Evolutionary conservation across 2,888 invertebrate species (phyloP).

Genomic region (Sesamia inferens): DNA sequence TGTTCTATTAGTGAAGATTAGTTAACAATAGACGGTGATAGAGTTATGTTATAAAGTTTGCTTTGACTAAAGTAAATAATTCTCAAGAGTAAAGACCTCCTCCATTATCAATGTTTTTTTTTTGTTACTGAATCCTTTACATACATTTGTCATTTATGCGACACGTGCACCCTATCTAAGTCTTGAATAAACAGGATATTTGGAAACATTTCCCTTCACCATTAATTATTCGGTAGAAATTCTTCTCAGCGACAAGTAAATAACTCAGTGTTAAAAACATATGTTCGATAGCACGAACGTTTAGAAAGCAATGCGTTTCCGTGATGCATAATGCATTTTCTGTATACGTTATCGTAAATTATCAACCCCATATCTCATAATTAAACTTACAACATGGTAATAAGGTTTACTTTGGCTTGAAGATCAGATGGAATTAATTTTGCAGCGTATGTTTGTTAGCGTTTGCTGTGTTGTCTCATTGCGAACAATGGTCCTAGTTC

Average conservation of each 20-base stretch:
- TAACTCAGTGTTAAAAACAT: constrained; percentile 66
- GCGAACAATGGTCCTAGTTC: constrained; percentile 68
- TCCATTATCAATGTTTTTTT: background rate
- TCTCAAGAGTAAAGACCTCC: background rate
- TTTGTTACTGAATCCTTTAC: constrained; percentile 12
- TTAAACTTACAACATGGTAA: constrained; percentile 37
- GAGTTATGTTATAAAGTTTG: background rate
- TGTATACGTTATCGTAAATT: constrained; percentile 63
- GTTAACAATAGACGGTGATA: constrained; percentile 1
- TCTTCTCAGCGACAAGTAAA: constrained; percentile 49
- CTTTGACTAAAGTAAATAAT: background rate
- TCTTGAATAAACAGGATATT: constrained; percentile 45
- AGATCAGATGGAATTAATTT: constrained; percentile 50
- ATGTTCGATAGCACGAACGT: constrained; percentile 65
- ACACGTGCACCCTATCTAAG: constrained; percentile 19
- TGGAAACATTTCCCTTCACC: constrained; percentile 55
- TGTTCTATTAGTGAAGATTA: background rate
- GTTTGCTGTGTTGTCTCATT: constrained; percentile 62
- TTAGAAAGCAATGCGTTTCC: constrained; percentile 78
- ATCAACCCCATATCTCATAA: constrained; percentile 42
- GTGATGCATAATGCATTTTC: constrained; percentile 72
- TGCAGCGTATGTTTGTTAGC: constrained; percentile 62
- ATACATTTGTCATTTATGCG: constrained; percentile 1
- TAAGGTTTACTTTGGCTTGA: constrained; percentile 57
- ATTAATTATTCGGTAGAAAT: constrained; percentile 48